Percentiles rank a stretch among this genome's conserved stretches.
phyloP scores from a whole-genome alignment of 2,888 invertebrate species.

The Stegana nigrithorax region DNA sequence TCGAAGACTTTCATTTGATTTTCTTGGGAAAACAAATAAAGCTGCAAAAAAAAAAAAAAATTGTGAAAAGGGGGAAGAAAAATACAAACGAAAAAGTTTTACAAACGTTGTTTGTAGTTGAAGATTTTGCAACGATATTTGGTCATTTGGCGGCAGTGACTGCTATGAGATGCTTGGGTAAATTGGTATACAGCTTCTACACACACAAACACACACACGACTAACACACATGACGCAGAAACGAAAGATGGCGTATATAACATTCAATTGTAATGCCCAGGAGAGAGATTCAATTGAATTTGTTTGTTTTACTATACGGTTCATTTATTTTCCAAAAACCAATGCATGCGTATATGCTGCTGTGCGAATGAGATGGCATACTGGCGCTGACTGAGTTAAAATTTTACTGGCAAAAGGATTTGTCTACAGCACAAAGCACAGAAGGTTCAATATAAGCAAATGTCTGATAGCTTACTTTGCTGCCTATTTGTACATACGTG shows the following conservation, averaged over 20 bases:
- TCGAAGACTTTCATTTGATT: slow-evolving; percentile 57
- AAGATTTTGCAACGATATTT: neutral
- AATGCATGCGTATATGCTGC: slow-evolving; percentile 47
- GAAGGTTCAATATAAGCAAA: too few species aligned
- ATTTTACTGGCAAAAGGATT: too few species aligned
- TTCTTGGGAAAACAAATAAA: slow-evolving; percentile 24
- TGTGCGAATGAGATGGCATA: too few species aligned
- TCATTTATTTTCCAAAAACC: slow-evolving; percentile 60
- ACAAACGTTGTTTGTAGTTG: neutral
- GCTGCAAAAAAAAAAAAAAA: neutral
- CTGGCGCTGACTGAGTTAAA: too few species aligned
- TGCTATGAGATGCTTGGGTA: neutral
- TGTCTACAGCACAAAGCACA: too few species aligned
- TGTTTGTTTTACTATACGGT: slow-evolving; percentile 60
- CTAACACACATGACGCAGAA: neutral
- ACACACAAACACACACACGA: neutral
- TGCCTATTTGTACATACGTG: too few species aligned
- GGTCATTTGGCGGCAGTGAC: neutral
- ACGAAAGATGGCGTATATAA: slow-evolving; percentile 25
- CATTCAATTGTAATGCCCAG: slow-evolving; percentile 61
- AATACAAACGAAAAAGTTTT: neutral
- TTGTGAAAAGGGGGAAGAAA: neutral
- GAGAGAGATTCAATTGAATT: slow-evolving; percentile 63
- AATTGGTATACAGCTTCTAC: neutral
- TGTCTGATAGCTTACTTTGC: too few species aligned